Evolutionary conservation across 2,888 invertebrate genomes (phyloP).

Genomic region (Archips crataeganus): DNA sequence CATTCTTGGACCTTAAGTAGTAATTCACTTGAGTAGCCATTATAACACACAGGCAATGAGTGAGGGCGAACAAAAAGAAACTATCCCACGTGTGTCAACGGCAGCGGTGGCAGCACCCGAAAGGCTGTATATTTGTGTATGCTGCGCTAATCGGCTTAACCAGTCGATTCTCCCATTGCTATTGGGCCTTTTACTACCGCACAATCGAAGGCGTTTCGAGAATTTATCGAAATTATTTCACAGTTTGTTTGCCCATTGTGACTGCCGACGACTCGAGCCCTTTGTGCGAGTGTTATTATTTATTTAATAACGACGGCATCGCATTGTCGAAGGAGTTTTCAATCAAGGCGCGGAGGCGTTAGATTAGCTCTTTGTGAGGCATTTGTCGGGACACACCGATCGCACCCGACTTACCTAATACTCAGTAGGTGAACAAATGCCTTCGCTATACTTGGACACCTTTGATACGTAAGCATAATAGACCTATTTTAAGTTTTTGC

Average conservation of each 20-base stretch:
- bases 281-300: conserved; percentile 78
- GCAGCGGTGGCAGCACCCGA: conserved; percentile 52
- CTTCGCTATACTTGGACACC: conserved; percentile 8
- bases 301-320: conserved; percentile 80
- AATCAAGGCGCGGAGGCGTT: conserved; percentile 68
- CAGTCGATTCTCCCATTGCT: conserved; percentile 63
- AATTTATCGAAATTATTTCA: conserved; percentile 83
- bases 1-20: conserved; percentile 29
- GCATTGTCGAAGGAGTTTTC: conserved; percentile 71
- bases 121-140: conserved; percentile 76
- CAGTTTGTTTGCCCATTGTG: conserved; percentile 82
- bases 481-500: not conserved
- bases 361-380: conserved; percentile 53
- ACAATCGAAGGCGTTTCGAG: conserved; percentile 79
- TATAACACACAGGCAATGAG: conserved; percentile 34
- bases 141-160: conserved; percentile 81
- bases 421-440: conserved; percentile 34
- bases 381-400: conserved; percentile 48
- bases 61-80: conserved; percentile 60
- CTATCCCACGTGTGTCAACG: conserved; percentile 69
- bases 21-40: conserved; percentile 39
- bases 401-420: conserved; percentile 43
- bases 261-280: conserved; percentile 69
- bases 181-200: conserved; percentile 66
- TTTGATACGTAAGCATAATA: conserved; percentile 11